These are phyloP conservation scores for Psammodynastes pulverulentus DNA, from an alignment of 2,113 vertebrate genomes.

Conservation along the genomic window DNA sequence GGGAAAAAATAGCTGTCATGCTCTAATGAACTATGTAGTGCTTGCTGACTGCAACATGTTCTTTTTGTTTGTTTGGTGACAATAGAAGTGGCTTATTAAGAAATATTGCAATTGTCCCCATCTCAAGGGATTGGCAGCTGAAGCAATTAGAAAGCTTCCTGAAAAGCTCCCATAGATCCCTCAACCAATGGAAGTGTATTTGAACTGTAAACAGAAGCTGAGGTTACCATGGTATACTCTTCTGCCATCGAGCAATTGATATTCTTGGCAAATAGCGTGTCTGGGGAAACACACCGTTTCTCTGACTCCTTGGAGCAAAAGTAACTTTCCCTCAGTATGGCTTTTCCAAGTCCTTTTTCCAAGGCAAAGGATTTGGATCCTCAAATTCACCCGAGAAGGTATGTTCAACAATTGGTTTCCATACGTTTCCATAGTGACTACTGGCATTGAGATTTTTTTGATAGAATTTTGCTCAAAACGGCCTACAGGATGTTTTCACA, in stretches of 20 bases:
- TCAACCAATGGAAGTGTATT: neutral
- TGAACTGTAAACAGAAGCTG: conserved; percentile 50
- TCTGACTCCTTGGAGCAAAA: conserved; percentile 34
- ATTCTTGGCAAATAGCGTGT: conserved; percentile 35
- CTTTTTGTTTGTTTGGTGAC: neutral
- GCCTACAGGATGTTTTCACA: neutral
- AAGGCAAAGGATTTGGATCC: conserved; percentile 5
- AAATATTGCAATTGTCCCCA: neutral
- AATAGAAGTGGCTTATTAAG: neutral
- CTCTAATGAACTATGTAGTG: neutral
- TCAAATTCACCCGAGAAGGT: conserved; percentile 29
- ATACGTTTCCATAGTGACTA: neutral
- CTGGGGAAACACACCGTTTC: conserved; percentile 8
- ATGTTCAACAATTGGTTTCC: neutral
- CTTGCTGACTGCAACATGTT: neutral
- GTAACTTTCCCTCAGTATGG: conserved; percentile 5
- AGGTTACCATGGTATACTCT: conserved; percentile 56
- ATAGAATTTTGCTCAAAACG: neutral
- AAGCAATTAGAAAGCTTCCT: conserved; percentile 30
- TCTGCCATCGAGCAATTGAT: conserved; percentile 48
- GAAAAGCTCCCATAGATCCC: neutral
- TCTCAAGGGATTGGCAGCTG: neutral
- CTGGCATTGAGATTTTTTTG: neutral
- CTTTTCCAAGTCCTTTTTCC: conserved; percentile 8
- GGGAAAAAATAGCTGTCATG: neutral